Conservation (phyloP, 2,888 invertebrate genomes). For the Noctua comes region DNA sequence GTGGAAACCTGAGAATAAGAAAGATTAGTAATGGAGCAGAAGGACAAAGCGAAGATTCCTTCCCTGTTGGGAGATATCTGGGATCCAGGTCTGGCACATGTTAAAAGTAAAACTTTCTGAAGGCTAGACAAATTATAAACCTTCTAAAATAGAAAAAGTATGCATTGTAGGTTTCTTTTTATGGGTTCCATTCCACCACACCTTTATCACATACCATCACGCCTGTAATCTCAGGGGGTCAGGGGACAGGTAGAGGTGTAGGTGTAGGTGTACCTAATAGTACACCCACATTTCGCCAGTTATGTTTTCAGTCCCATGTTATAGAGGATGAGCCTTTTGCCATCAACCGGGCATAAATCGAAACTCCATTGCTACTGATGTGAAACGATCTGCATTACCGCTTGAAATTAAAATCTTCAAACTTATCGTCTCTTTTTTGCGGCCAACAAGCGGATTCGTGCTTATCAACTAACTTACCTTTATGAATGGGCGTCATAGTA, state of each 20-base stretch:
- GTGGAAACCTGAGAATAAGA: conserved; percentile 92
- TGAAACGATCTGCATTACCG: not conserved
- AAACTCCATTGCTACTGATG: not conserved
- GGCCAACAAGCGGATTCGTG: not conserved
- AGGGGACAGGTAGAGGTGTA: not conserved
- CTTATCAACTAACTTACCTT: conserved; percentile 87
- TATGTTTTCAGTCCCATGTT: not conserved
- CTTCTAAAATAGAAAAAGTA: not conserved
- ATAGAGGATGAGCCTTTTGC: not conserved
- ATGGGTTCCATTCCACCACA: not conserved
- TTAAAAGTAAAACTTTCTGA: not conserved
- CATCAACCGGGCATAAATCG: not conserved
- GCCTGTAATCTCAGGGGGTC: not conserved
- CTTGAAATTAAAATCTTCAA: not conserved
- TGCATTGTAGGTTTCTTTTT: not conserved
- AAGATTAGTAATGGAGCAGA: not conserved
- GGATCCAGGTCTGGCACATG: not conserved
- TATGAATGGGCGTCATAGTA: conserved; percentile 97
- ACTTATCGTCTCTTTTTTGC: not conserved
- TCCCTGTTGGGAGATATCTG: not conserved
- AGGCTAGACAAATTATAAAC: not conserved
- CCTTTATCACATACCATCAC: not conserved
- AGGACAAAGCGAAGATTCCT: not conserved
- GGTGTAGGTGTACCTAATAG: not conserved
- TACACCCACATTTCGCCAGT: not conserved